Evolutionary conservation across 2,888 invertebrate species (phyloP).

Genomic region (Baronia brevicornis): DNA sequence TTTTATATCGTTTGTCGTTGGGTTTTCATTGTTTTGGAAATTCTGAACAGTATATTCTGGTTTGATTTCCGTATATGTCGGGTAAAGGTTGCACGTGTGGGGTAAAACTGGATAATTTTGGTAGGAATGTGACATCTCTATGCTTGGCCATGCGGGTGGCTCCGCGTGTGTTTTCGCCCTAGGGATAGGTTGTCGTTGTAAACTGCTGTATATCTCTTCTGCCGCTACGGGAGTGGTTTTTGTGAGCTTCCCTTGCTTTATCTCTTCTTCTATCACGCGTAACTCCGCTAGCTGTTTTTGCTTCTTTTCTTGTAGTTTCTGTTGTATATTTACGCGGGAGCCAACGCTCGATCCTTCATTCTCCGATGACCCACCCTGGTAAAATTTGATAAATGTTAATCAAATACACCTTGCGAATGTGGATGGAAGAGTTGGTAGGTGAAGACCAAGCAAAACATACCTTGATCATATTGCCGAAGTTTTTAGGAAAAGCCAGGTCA

Average conservation of each 20-base stretch:
- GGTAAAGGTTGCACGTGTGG: slow-evolving; percentile 55
- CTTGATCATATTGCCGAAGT: too few relatives aligned
- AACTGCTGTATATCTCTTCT: slow-evolving; percentile 72
- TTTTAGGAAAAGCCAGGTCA: too few relatives aligned
- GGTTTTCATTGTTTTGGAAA: slow-evolving; percentile 34
- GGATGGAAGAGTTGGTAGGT: too few relatives aligned
- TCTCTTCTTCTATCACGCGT: slow-evolving; percentile 86
- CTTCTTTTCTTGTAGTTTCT: slow-evolving; percentile 91
- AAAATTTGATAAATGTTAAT: too few relatives aligned
- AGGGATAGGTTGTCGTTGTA: slow-evolving; percentile 80
- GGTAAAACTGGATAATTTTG: slow-evolving; percentile 62
- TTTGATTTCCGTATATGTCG: slow-evolving; percentile 63
- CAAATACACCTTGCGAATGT: too few relatives aligned
- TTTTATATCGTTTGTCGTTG: slow-evolving; percentile 35
- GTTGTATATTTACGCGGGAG: slow-evolving; percentile 88
- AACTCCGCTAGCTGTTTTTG: slow-evolving; percentile 90
- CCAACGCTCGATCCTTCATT: slow-evolving; percentile 84
- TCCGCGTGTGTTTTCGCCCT: slow-evolving; percentile 80
- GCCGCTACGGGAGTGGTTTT: slow-evolving; percentile 70
- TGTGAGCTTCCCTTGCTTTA: slow-evolving; percentile 86
- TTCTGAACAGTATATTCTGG: slow-evolving; percentile 43
- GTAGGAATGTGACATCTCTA: slow-evolving; percentile 62
- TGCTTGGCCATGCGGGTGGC: slow-evolving; percentile 68
- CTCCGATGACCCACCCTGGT: slow-evolving; percentile 80
- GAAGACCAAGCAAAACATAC: too few relatives aligned